Evolutionary conservation across 2,888 invertebrate genomes (phyloP), one percentile per base, ranked within the genome.

Genomic region (Carcina quercana): DNA sequence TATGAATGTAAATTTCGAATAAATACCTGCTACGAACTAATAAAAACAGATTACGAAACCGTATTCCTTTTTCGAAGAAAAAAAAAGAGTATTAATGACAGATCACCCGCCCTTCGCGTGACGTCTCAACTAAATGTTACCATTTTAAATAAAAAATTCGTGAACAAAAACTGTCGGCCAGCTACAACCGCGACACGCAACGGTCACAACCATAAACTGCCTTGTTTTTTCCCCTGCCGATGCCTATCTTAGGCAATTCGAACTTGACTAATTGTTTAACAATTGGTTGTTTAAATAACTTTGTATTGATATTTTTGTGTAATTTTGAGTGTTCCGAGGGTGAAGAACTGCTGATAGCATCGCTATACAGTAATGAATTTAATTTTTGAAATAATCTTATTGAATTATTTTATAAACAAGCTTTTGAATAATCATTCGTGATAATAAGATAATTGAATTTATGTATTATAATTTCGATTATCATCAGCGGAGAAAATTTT

Each of bases 141-240:
- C 40, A 39, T 44, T n/a, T n/a, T n/a, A n/a, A n/a, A n/a, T n/a
- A n/a, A n/a, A n/a, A n/a, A n/a, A n/a, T n/a, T 47, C 46, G 37
- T 43, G 45, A 49, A 55, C 51, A 53, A 53, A 53, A 55, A 47
- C 37, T 22, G 30, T 25, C 39, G 13, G 32, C 36, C 37, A 35
- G 28, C 36, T 37, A 35, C 38, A 39, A 37, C 33, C 33, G 33
- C 33, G 7, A 28, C 17, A 10, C n/a, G 24, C 28, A 10, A 15
- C 15, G 15, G 7, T 13, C 3, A 25, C 6, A 14, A 30, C 24
- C 12, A 14, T 3, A 14, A 8, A 13, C 25, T 37, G 22, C 31
- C 28, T 28, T 22, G 10, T 32, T 21, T 29, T 38, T 35, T 38
- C 37, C 38, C 21, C n/a, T 19, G 11, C 28, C 13, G 34, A 38